Conservation (phyloP, 2,797 vertebrate species). For the Lemur catta region DNA sequence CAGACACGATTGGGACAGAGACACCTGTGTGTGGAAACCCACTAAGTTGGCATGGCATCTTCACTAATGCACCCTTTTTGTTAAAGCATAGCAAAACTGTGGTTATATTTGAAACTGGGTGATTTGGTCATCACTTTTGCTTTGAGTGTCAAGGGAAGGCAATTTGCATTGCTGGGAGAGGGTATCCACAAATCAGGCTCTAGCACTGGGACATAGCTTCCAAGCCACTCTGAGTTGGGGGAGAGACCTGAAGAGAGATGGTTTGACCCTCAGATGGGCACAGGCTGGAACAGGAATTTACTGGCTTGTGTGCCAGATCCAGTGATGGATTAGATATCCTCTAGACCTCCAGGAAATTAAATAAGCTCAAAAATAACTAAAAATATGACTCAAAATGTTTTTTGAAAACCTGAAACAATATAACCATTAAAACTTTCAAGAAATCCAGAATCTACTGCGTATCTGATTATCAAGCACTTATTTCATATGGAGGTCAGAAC, state of each 20-base stretch:
- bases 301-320: not conserved
- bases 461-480: not conserved
- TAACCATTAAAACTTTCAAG: not conserved
- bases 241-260: not conserved
- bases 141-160: not conserved
- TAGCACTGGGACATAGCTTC: not conserved
- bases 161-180: not conserved
- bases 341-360: not conserved
- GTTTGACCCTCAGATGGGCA: not conserved
- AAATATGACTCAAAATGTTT: not conserved
- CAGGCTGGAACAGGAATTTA: not conserved
- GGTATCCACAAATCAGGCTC: not conserved
- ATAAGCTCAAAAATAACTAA: not conserved
- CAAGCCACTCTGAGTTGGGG: not conserved
- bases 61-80: not conserved
- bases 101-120: not conserved
- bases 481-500: not conserved
- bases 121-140: not conserved
- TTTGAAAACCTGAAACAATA: not conserved
- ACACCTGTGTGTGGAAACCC: not conserved
- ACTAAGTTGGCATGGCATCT: accelerated
- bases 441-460: not conserved
- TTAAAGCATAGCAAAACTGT: not conserved
- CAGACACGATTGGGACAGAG: not conserved
- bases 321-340: not conserved